Evolutionary conservation across 2,797 vertebrate genomes (phyloP), one percentile per base, ranked within the genome.

Genomic region (Diplodus sargus): DNA sequence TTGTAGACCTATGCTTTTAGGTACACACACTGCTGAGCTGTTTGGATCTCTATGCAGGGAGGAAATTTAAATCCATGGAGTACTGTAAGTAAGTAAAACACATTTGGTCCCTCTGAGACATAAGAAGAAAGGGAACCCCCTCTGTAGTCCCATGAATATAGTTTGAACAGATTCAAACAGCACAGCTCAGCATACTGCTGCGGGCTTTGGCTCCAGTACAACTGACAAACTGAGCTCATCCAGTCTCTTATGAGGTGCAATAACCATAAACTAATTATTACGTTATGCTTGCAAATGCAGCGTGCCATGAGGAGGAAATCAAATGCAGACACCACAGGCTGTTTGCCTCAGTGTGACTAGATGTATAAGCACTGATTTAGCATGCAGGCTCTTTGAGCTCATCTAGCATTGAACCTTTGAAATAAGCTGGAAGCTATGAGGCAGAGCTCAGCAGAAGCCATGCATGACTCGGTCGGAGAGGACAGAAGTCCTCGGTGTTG

Each of bases 251-350:
- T 65, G 75, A 89, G 63, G 63, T 64, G 70, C 81, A 82, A 60
- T 79, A 68, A 80, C 80, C 79, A 74, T 86, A 84, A 86, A 88
- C 18, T 78, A 85, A 90, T 90, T 68, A 88, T 84, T 78, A 79
- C 30, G 5, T 71, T 82, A 77, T 85, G 88, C 84, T 83, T 78
- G 74, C 76, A 89, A 88, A 91, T 79, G 70, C 74, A 76, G 75
- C 30, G 65, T 16, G 2, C 67, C 75, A 78, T 69, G 47, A 76
- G 30, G 64, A 53, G 61, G 42, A 86, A 89, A 87, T 89, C 54
- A 72, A 76, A 86, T 64, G 70, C 87, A 79, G 79, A 88, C 62
- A 76, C 28, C 60, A 42, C 56, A 39, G 77, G 39, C 70, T 23
- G 20, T 47, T 58, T 82, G 85, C 72, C 54, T 69, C 74, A 12